Base-by-base conservation (phyloP, 2,113 vertebrate species). In the Bufo gargarizans region DNA sequence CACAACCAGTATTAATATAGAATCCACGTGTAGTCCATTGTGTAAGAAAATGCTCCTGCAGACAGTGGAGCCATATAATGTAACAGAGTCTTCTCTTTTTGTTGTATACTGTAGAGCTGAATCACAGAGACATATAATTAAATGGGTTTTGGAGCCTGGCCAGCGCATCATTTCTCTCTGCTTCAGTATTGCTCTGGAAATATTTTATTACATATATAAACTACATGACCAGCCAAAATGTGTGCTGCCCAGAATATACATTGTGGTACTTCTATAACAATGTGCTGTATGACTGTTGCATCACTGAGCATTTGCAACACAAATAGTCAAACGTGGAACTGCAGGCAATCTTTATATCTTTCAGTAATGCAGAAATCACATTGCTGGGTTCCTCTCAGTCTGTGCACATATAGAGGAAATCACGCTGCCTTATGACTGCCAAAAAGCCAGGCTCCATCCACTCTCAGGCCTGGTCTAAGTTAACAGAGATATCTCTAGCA, bases 331-430 rank as follows among this genome's bases (percentile, higher is more conserved):
- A 47, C 49, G 13, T 43, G 22, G 22, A 10, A 43, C 13, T 43
- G 22, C 43, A 14, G 33, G 22, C 11, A 71, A 33, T 6, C 1
- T 13, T 43, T 43, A 43, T 14, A 33, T 71, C 11, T 71, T 71
- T 13, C 67, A 71, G 33, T 20, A 71, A 43, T 19, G 13, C 20
- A 55, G 4, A 58, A 87, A 4, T 67, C 50, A 47, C 45, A 87
- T 80, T 80, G 61, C 6, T 43, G 80, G 53, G 6, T 78, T 67
- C 53, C 77, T 80, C 59, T 71, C 22, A 58, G 33, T 87, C 49
- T 63, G 33, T 67, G 56, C 19, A 79, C n/a, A 43, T 77, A 71
- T 33, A 81, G 58, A 63, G 49, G 78, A 81, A 87, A 56, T 45
- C 8, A 59, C 78, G 45, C 43, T 67, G 13, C 22, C 16, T 67